Conservation (phyloP, 2,113 vertebrate species). For the Perca fluviatilis region DNA sequence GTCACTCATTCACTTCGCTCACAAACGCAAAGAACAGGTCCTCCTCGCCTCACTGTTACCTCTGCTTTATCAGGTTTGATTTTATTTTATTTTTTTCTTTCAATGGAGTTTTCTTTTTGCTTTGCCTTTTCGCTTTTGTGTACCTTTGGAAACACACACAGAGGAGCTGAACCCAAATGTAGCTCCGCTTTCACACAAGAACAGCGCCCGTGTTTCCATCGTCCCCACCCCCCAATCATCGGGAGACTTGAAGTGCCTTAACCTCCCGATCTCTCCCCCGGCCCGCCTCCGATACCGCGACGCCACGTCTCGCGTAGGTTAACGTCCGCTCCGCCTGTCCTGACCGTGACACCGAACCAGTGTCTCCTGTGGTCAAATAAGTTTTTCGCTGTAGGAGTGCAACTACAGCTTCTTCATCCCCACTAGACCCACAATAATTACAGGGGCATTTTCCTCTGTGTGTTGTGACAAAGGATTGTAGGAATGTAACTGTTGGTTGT, state of each 20-base stretch:
- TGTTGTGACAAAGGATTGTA: conserved; percentile 67
- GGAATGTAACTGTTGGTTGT: conserved; percentile 61
- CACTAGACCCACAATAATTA: conserved; percentile 26
- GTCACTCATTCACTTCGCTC: conserved; percentile 41
- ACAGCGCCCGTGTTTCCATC: conserved; percentile 66
- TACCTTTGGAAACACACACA: conserved; percentile 63
- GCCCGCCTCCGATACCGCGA: conserved; percentile 1
- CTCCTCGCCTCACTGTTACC: conserved; percentile 63
- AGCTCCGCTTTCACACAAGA: conserved; percentile 57
- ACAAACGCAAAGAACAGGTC: conserved; percentile 43
- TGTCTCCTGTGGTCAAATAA: conserved; percentile 24
- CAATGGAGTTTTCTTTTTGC: conserved; percentile 32
- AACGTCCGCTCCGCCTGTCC: conserved; percentile 12
- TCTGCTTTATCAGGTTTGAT: conserved; percentile 75
- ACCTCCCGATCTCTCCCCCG: conserved; percentile 67
- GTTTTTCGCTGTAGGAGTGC: conserved; percentile 16
- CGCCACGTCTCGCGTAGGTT: conserved; percentile 26
- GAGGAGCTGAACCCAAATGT: conserved; percentile 67
- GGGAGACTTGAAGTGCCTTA: conserved; percentile 93
- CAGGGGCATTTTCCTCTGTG: conserved; percentile 61
- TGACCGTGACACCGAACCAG: conserved; percentile 26
- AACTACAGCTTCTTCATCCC: conserved; percentile 57
- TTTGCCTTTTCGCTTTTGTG: conserved; percentile 53
- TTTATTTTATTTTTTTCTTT: conserved; percentile 45
- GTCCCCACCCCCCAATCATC: conserved; percentile 57